Conservation (phyloP, 2,797 vertebrate species). For the Echeneis naucrates region DNA sequence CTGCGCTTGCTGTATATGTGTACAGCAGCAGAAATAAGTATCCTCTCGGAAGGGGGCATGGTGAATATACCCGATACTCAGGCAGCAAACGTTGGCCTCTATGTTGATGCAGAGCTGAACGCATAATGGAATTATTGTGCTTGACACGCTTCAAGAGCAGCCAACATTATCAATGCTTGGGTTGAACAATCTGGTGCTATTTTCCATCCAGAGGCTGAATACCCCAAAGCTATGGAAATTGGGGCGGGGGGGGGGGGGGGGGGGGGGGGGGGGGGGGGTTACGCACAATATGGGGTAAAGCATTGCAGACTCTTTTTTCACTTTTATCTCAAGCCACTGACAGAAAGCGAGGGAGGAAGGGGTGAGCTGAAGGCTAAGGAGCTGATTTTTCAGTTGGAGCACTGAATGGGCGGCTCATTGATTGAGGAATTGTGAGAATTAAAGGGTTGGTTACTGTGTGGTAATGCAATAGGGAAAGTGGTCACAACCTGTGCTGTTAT, state of each 20-base stretch:
- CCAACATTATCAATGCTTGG: conserved; percentile 56
- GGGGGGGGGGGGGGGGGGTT: conserved; percentile 29
- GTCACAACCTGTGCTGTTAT: conserved; percentile 27
- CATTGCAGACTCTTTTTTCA: conserved; percentile 24
- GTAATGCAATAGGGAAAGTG: conserved; percentile 61
- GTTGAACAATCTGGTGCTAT: conserved; percentile 40
- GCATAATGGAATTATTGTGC: conserved; percentile 61
- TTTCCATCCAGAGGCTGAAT: conserved; percentile 45
- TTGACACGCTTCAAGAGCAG: conserved; percentile 43
- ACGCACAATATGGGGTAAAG: conserved; percentile 46
- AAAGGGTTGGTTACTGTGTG: conserved; percentile 51
- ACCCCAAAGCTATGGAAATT: conserved; percentile 50
- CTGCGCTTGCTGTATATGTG: conserved; percentile 50
- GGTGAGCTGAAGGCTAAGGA: conserved; percentile 47
- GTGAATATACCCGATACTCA: conserved; percentile 43
- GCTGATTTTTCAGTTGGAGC: conserved; percentile 63
- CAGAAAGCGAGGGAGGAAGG: conserved; percentile 11
- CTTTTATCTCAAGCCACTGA: conserved; percentile 53
- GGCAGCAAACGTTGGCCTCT: conserved; percentile 47
- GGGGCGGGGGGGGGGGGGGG: conserved; percentile 28
- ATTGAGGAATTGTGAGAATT: conserved; percentile 70
- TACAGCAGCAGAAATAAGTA: conserved; percentile 53
- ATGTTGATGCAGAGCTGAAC: conserved; percentile 44
- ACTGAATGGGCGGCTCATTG: conserved; percentile 66
- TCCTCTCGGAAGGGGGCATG: conserved; percentile 31